Evolutionary conservation across 2,113 vertebrate species (phyloP), one percentile per base, ranked within the genome.

Genomic region (Galeopterus variegatus): DNA sequence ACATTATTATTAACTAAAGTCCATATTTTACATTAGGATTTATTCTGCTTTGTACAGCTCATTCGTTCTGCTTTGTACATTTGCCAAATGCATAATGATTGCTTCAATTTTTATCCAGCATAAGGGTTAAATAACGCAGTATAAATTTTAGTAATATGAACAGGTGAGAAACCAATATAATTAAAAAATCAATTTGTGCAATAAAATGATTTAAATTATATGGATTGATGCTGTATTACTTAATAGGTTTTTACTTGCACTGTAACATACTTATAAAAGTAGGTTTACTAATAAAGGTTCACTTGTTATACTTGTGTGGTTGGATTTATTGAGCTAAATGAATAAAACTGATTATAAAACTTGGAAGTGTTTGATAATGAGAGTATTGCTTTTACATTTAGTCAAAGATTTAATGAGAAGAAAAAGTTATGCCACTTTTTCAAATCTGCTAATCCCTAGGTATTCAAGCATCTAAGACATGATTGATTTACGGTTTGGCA

Each of bases 151-250:
- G 73, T 67, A 93, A 62, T 93, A 82, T 14, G 58, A 64, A 8
- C 1, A 75, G 52, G 72, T 81, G 90, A 96, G 92, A 91, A 41
- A 96, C 31, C 52, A 96, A 36, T 3, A 8, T 7, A 83, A 95
- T 81, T 93, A 52, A 89, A 95, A 93, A 80, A 88, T 81, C 76
- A 41, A 2, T 84, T 91, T 90, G 73, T 82, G 28, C 69, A 97
- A 88, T 98, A 83, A 77, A 70, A 31, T 87, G 8, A n/a, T 83
- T 95, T 65, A 94, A 97, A 96, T 48, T 73, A 80, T 88, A 31
- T 96, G 91, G 56, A 54, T n/a, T 90, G 70, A 72, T 62, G 31
- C 70, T 58, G 11, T 92, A 54, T 0, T 0, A 95, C 92, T 79
- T 92, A 96, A 87, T 62, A 76, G 87, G 52, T 64, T 95, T 90